Evolutionary conservation across 2,113 vertebrate species (phyloP).

Genomic region (Eulacestoma nigropectus): DNA sequence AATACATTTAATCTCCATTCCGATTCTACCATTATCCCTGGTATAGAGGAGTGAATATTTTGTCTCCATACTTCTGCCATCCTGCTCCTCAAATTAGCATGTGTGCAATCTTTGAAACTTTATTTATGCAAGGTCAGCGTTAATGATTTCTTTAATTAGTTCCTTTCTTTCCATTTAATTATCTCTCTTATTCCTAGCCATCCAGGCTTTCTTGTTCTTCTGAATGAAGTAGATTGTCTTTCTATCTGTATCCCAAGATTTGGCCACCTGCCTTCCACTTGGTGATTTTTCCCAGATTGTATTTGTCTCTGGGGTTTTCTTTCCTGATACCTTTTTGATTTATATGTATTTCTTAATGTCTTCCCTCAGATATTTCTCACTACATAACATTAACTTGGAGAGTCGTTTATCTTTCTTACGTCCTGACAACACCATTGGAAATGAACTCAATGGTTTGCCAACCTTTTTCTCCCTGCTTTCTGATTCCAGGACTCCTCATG

Average conservation of each 20-base stretch:
- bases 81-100: neutral
- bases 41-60: neutral
- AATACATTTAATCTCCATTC: neutral
- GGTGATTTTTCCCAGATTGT: neutral
- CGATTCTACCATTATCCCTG: neutral
- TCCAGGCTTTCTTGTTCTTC: neutral
- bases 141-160: neutral
- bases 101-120: neutral
- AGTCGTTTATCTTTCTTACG: neutral
- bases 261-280: neutral
- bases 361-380: neutral
- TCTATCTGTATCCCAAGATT: neutral
- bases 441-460: neutral
- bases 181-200: neutral
- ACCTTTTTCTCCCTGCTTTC: neutral
- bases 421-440: neutral
- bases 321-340: neutral
- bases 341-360: neutral
- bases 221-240: neutral
- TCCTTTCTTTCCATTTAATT: neutral
- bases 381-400: neutral
- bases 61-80: neutral
- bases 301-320: neutral
- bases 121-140: neutral
- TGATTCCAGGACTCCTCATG: neutral